Percentiles rank a stretch among this genome's conserved stretches.
phyloP scores from a whole-genome alignment of 1,140 invertebrate species.

The Papilio helenus region DNA sequence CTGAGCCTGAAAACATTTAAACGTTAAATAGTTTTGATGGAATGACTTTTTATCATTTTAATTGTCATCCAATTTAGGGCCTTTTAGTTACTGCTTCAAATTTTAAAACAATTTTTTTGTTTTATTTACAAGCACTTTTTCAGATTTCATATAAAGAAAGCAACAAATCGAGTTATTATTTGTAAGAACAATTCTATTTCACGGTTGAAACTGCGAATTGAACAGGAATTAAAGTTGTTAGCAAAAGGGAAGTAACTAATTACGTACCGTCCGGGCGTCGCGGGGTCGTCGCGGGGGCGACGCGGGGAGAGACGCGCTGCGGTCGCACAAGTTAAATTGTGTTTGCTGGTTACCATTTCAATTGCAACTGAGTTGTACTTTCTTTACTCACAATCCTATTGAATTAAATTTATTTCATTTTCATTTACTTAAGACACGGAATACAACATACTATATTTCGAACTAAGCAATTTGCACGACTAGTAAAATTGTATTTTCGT shows the following conservation, averaged over 20 bases:
- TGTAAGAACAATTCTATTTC: constrained; percentile 7
- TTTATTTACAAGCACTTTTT: not conserved
- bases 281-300: not conserved
- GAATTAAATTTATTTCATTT: constrained; percentile 1
- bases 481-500: not conserved
- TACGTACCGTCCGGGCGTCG: not conserved
- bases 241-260: constrained; percentile 14
- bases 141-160: not conserved
- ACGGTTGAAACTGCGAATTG: not conserved
- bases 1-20: not conserved
- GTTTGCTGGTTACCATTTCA: constrained; percentile 28
- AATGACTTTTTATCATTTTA: not conserved
- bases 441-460: not conserved
- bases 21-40: not conserved
- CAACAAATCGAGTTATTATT: constrained; percentile 1
- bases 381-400: not conserved
- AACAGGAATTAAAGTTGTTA: constrained; percentile 21
- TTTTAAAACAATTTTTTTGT: not conserved
- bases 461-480: too few species aligned
- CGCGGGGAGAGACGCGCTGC: not conserved
- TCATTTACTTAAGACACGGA: not conserved
- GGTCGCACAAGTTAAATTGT: constrained; percentile 26
- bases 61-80: not conserved
- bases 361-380: constrained; percentile 19
- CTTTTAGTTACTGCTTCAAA: not conserved